A percentile compares a stretch with the other conserved stretches of the same genome.
These are phyloP conservation scores for Pseudochirops cupreus DNA, from an alignment of 2,797 vertebrate species.

Conservation along the genomic window DNA sequence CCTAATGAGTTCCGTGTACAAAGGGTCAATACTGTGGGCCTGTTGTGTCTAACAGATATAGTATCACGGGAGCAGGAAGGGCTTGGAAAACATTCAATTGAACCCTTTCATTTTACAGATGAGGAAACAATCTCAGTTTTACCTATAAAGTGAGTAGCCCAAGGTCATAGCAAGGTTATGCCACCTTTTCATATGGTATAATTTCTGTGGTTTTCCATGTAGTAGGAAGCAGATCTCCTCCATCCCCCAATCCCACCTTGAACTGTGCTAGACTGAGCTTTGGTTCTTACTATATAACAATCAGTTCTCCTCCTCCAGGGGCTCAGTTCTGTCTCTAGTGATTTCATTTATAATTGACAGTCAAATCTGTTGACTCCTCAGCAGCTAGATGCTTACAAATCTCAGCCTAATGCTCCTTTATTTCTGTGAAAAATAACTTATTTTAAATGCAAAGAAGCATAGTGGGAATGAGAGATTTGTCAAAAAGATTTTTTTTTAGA, in stretches of 20 bases:
- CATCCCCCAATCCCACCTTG: neutral
- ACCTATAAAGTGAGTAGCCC: neutral
- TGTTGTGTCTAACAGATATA: neutral
- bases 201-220: neutral
- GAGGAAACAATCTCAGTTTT: neutral
- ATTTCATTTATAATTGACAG: slow-evolving; percentile 20
- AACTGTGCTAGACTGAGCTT: neutral
- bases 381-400: slow-evolving; percentile 11
- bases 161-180: neutral
- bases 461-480: slow-evolving; percentile 41
- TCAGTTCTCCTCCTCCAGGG: neutral
- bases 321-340: neutral
- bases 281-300: neutral
- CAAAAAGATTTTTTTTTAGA: slow-evolving; percentile 25
- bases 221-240: neutral
- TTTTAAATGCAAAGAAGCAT: slow-evolving; percentile 59
- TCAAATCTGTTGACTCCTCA: slow-evolving; percentile 37
- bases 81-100: neutral
- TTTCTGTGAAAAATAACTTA: slow-evolving; percentile 49
- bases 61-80: neutral
- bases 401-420: slow-evolving; percentile 46
- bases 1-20: neutral
- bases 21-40: slow-evolving; percentile 22
- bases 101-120: neutral
- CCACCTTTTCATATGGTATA: neutral